Conservation (phyloP, 2,888 invertebrate genomes). For the Lasioglossum figueresi region DNA sequence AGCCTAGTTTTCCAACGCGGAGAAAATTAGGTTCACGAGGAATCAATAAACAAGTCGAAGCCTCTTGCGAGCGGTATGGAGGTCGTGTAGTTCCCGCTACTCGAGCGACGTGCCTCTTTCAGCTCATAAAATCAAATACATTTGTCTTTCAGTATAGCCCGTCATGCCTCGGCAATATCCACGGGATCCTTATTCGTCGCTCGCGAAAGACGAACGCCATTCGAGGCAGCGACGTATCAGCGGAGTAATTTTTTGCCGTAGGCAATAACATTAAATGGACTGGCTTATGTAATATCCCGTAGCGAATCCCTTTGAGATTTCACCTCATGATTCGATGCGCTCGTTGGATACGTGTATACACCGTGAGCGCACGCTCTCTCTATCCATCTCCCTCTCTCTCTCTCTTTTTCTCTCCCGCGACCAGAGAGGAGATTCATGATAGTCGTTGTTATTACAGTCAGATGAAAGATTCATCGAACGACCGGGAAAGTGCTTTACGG, state of each 20-base stretch:
- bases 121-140: background rate
- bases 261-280: slow-evolving; percentile 71
- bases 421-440: slow-evolving; percentile 60
- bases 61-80: background rate
- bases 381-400: background rate
- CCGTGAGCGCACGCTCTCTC: slow-evolving; percentile 8
- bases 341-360: slow-evolving; percentile 39
- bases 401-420: slow-evolving; percentile 14
- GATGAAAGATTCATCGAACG: slow-evolving; percentile 76
- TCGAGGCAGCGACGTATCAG: slow-evolving; percentile 24
- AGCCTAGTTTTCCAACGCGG: background rate
- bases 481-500: slow-evolving; percentile 64
- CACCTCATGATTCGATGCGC: slow-evolving; percentile 57
- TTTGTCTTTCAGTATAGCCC: background rate
- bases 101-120: background rate
- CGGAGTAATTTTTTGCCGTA: slow-evolving; percentile 32
- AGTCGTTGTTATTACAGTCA: slow-evolving; percentile 66
- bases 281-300: slow-evolving; percentile 71
- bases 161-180: slow-evolving; percentile 18
- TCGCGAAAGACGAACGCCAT: background rate
- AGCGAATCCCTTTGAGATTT: slow-evolving; percentile 63
- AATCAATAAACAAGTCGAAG: background rate
- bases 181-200: background rate
- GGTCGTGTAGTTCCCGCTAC: background rate
- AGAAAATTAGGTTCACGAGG: background rate